These are phyloP conservation scores for Drosophila picticornis DNA, from an alignment of 2,888 invertebrate species.

Conservation along the genomic window DNA sequence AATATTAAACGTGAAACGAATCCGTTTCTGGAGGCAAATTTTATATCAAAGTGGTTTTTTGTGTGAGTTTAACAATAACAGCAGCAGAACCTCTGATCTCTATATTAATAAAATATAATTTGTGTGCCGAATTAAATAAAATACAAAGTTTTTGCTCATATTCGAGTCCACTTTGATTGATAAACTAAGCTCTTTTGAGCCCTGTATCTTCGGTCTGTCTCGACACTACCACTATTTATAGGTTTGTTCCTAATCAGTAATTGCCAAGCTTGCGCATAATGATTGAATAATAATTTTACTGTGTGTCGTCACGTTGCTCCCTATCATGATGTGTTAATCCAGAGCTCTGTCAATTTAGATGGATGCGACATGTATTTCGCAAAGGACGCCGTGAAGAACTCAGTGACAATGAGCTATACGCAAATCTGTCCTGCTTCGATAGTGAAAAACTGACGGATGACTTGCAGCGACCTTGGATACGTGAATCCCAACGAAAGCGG, in stretches of 20 bases:
- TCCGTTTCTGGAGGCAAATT: conserved; percentile 88
- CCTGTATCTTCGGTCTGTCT: conserved; percentile 3
- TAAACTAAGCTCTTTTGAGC: conserved; percentile 24
- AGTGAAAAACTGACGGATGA: conserved; percentile 83
- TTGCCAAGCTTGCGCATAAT: not conserved
- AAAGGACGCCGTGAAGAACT: conserved; percentile 65
- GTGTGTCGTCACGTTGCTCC: not conserved
- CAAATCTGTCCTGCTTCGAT: conserved; percentile 83
- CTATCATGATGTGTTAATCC: not conserved
- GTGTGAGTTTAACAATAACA: conserved; percentile 86
- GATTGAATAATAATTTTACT: not conserved
- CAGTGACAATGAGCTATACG: conserved; percentile 78
- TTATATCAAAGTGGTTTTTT: conserved; percentile 88
- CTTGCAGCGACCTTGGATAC: conserved; percentile 86
- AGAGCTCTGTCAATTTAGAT: conserved; percentile 31
- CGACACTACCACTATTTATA: conserved; percentile 12
- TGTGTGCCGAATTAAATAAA: not conserved
- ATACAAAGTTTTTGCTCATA: not conserved
- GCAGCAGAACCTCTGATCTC: conserved; percentile 41
- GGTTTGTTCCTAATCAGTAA: not conserved
- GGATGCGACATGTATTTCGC: conserved; percentile 78
- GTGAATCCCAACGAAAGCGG: conserved; percentile 72
- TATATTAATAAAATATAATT: not conserved
- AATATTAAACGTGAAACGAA: conserved; percentile 85
- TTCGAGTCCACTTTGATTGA: conserved; percentile 13